phyloP scores from a whole-genome alignment of 2,888 invertebrate genomes.

The Bimastos eiseni region DNA sequence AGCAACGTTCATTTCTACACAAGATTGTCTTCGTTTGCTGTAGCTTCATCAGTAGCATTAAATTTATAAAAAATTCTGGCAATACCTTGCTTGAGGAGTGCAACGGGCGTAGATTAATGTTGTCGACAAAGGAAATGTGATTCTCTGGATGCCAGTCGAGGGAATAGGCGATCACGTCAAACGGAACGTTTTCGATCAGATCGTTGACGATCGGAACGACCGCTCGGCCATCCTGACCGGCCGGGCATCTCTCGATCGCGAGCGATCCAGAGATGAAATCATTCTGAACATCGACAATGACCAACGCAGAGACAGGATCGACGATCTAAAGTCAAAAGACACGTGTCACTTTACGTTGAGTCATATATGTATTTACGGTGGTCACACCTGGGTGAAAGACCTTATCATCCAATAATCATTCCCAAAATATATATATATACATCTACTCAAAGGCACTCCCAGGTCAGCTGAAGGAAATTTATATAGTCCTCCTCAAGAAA shows the following conservation, averaged over 20 bases:
- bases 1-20: too few species aligned
- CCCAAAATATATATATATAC: too few species aligned
- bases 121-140: slow-evolving; percentile 94
- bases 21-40: too few species aligned
- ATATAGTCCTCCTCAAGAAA: too few species aligned
- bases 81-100: slow-evolving; percentile 41
- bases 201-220: slow-evolving; percentile 89
- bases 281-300: slow-evolving; percentile 95
- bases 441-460: too few species aligned
- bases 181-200: slow-evolving; percentile 31
- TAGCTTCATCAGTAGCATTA: too few species aligned
- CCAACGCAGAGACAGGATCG: slow-evolving; percentile 69
- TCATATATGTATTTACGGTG: too few species aligned
- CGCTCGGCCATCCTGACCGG: slow-evolving; percentile 69
- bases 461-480: too few species aligned
- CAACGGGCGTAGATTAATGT: slow-evolving; percentile 67
- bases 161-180: slow-evolving; percentile 70
- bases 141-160: slow-evolving; percentile 96
- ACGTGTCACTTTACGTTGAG: not conserved
- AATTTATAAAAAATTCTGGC: too few species aligned
- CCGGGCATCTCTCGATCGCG: slow-evolving; percentile 88
- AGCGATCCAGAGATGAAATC: slow-evolving; percentile 94
- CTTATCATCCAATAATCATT: too few species aligned
- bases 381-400: too few species aligned
- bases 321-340: slow-evolving; percentile 45